Evolutionary conservation across 2,888 invertebrate genomes (phyloP), one percentile per base, ranked within the genome.

Genomic region (Caenorhabditis imperialis): DNA sequence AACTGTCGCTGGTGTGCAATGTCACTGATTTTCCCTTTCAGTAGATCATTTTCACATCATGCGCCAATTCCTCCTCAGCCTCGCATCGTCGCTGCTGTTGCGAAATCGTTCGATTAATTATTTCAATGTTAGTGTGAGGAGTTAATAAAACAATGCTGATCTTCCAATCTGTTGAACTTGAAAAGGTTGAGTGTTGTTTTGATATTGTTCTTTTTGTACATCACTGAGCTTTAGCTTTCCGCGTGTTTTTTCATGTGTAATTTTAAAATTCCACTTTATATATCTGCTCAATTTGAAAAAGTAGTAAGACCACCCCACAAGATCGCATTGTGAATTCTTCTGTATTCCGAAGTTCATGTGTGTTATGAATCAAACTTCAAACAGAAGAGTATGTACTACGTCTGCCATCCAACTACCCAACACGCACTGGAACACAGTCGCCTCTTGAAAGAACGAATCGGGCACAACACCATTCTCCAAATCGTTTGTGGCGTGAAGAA

Each of bases 11-110:
- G n/a, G 70, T 87, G 86, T n/a, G 83, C 84, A 40, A 86, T 71
- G 73, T 85, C 87, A 44, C 83, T 83, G 76, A 87, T 63, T 86
- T 86, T 12, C 84, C 85, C 27, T 55, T 74, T 18, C 87, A 86
- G 63, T 87, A 86, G 22, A 86, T 81, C 0, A 81, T 79, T 42
- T 82, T 79, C 8, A 81, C 78, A 18, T 63, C 62, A 25, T 57
- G 50, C 3, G 71, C 76, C 14, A 76, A 23, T 14, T 42, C 18
- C 3, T 76, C 73, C 53, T 86, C 84, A 0, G 86, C 86, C 81
- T 81, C 8, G 82, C 69, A 48, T 85, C 81, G 16, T 62, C 47
- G 14, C 51, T 67, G 5, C 78, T 79, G 45, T 75, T 70, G 80
- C 80, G 63, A 50, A 78, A 55, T n/a, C n/a, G n/a, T n/a, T n/a